Evolutionary conservation across 1,140 invertebrate genomes (phyloP).

Genomic region (Drosophila ohnishii): DNA sequence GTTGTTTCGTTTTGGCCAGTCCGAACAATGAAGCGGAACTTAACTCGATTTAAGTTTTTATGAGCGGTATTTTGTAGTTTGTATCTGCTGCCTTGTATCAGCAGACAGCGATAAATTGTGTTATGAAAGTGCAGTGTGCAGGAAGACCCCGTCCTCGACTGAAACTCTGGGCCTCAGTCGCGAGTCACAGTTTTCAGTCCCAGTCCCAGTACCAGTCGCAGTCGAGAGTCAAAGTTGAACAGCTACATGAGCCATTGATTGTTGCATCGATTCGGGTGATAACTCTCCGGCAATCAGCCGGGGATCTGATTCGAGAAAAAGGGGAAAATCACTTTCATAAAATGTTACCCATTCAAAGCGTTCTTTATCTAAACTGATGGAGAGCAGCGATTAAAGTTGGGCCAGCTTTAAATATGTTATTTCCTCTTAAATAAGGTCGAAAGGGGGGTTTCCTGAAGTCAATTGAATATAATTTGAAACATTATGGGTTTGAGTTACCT

Average conservation of each 20-base stretch:
- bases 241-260: constrained; percentile 47
- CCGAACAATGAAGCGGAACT: constrained; percentile 72
- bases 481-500: not conserved
- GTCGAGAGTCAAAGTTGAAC: constrained; percentile 50
- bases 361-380: constrained; percentile 36
- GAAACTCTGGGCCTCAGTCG: not conserved
- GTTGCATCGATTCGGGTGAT: constrained; percentile 45
- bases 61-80: constrained; percentile 65
- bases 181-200: constrained; percentile 9
- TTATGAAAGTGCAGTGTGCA: constrained; percentile 66
- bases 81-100: constrained; percentile 58
- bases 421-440: not conserved
- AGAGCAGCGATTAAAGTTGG: not conserved
- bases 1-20: constrained; percentile 36
- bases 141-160: constrained; percentile 33
- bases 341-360: constrained; percentile 2
- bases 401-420: constrained; percentile 4
- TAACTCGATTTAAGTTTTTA: constrained; percentile 72
- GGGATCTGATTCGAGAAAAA: constrained; percentile 19
- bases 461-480: not conserved
- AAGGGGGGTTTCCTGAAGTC: not conserved
- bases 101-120: constrained; percentile 65
- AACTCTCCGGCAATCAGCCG: constrained; percentile 34
- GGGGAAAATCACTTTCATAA: constrained; percentile 39
- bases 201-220: constrained; percentile 2